Conservation (phyloP, 2,797 vertebrate species). For the Acanthurus tractus region DNA sequence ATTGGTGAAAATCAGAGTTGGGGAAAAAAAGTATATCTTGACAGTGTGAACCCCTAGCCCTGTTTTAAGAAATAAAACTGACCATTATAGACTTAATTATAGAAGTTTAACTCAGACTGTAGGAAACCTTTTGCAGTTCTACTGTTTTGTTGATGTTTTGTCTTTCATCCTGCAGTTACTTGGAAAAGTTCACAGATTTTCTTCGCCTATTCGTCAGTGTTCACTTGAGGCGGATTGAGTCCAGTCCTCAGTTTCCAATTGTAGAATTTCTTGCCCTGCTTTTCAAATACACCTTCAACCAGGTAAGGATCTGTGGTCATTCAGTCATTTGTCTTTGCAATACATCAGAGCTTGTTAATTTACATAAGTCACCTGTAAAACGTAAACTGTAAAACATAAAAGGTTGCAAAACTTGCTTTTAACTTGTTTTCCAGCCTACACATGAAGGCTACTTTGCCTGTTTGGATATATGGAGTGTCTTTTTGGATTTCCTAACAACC, state of each 20-base stretch:
- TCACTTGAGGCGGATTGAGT: slow-evolving; percentile 96
- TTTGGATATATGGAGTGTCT: slow-evolving; percentile 98
- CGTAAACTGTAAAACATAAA: background rate
- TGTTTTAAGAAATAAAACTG: background rate
- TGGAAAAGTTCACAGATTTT: slow-evolving; percentile 99
- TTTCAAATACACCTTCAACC: slow-evolving; percentile 99
- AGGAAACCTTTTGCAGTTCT: no score
- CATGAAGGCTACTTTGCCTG: slow-evolving; percentile 98
- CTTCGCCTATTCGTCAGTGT: slow-evolving; percentile 97
- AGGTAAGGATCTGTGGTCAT: slow-evolving; percentile 84
- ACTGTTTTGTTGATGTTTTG: slow-evolving; percentile 14
- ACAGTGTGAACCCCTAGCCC: background rate
- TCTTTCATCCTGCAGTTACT: slow-evolving; percentile 87
- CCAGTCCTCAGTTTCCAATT: slow-evolving; percentile 96
- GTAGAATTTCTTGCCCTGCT: slow-evolving; percentile 96
- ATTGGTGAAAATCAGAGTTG: background rate
- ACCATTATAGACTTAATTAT: background rate
- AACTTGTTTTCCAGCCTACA: slow-evolving; percentile 87
- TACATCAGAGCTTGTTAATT: background rate
- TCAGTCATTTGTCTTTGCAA: background rate
- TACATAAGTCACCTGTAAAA: background rate
- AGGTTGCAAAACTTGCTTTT: slow-evolving; percentile 3
- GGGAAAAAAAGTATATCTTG: background rate
- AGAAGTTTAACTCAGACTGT: no score
- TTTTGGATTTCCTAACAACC: slow-evolving; percentile 97